Conservation (phyloP, 2,797 vertebrate genomes). For the Rhynchotus rufescens region DNA sequence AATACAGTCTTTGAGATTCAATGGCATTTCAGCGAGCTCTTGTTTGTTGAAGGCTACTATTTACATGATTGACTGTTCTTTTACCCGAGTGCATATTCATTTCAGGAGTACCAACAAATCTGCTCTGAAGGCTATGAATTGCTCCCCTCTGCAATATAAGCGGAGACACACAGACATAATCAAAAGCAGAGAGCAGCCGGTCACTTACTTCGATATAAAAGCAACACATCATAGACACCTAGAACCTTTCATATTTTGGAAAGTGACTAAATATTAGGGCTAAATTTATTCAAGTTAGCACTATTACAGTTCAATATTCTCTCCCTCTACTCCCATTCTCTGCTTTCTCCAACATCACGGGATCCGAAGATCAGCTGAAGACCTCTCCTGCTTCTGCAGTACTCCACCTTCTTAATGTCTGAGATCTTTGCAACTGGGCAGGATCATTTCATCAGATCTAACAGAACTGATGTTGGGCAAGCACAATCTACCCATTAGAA, state of each 20-base stretch:
- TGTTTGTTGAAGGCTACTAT: neutral
- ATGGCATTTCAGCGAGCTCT: neutral
- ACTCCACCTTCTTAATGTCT: neutral
- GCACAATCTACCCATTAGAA: neutral
- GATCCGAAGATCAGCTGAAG: neutral
- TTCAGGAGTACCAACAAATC: neutral
- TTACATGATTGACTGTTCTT: neutral
- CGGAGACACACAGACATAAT: neutral
- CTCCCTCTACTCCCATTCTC: neutral
- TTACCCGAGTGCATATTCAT: neutral
- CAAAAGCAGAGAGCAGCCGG: neutral
- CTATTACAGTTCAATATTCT: neutral
- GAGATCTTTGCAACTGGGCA: neutral
- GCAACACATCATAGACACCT: neutral
- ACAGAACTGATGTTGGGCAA: neutral
- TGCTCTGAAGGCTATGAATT: neutral
- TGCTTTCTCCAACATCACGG: neutral
- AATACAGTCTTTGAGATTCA: neutral
- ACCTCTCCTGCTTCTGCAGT: neutral
- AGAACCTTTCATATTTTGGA: neutral
- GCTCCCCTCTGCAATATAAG: neutral
- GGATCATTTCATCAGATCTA: neutral
- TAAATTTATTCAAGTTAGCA: too few relatives aligned
- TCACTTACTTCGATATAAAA: neutral
- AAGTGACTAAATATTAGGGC: too few relatives aligned